A percentile compares a stretch with the other conserved stretches of the same genome.
phyloP scores from a whole-genome alignment of 2,888 invertebrate genomes.

The Acanthosoma haemorrhoidale region DNA sequence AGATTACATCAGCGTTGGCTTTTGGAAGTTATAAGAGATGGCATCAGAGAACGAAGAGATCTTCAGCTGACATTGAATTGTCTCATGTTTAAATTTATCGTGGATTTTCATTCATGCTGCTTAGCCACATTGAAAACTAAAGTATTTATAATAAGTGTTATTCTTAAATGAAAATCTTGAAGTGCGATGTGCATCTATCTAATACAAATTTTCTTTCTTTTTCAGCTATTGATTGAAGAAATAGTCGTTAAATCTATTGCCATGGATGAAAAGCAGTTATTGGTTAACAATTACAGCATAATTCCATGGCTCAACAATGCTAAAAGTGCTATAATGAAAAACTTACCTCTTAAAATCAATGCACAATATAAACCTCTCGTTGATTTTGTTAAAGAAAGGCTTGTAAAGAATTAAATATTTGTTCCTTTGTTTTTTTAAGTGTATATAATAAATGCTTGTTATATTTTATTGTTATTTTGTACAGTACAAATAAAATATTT shows the following conservation, averaged over 20 bases:
- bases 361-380: conserved; percentile 16
- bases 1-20: conserved; percentile 57
- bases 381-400: background rate
- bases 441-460: background rate
- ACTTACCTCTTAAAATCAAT: conserved; percentile 1
- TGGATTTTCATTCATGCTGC: conserved; percentile 60
- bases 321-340: background rate
- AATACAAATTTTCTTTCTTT: too few species aligned
- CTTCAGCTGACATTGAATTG: conserved; percentile 66
- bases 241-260: conserved; percentile 30
- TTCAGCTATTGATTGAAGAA: conserved; percentile 56
- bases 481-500: too few species aligned
- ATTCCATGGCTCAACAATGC: conserved; percentile 58
- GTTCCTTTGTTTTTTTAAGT: background rate
- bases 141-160: conserved; percentile 44
- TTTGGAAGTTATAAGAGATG: conserved; percentile 67
- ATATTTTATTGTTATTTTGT: background rate
- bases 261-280: conserved; percentile 22
- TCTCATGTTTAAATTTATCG: conserved; percentile 69
- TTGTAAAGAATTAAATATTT: too few species aligned
- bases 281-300: conserved; percentile 64
- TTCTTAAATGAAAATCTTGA: background rate
- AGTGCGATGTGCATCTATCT: background rate
- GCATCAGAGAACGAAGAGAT: conserved; percentile 69
- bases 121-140: conserved; percentile 59